Base-by-base conservation (phyloP, 2,113 vertebrate genomes). In the Entomyzon cyanotis region DNA sequence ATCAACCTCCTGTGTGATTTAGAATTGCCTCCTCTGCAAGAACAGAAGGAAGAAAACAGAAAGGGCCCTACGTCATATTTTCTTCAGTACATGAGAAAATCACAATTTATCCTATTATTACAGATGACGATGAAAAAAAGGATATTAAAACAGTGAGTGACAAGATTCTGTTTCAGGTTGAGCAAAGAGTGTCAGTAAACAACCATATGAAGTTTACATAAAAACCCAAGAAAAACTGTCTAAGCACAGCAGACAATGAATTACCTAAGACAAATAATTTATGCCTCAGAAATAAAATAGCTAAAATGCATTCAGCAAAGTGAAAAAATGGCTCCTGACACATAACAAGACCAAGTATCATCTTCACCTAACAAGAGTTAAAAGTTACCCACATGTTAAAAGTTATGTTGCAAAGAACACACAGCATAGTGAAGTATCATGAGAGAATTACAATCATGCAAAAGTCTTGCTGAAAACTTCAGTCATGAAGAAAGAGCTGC, bases 341-440 rank as follows among this genome's bases (percentile, higher is more conserved):
- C 21, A 42, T 28, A 46, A 64, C 18, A 94, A 56, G 35, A 50
- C 7, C 16, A 78, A 82, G 37, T 6, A 55, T 33, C 16, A 23
- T 59, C 39, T 63, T 93, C 33, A 64, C 7, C 15, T 16, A 35
- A 41, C 5, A 30, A 15, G 5, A 60, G 13, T 37, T 37, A 37
- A 37, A 37, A 37, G 37, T 37, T 37, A 37, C 37, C 37, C 37
- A 37, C 37, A 15, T 33, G 6, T 47, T 74, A 62, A n/a, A 82
- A 85, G 14, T 15, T 53, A 15, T 23, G 15, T 20, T 84, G 9
- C 42, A 67, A 70, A 11, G 46, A 81, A 44, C 10, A 28, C 11
- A 11, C 11, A 39, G 55, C 6, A 6, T 6, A 14, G 9, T 39
- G 23, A 9, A 41, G 8, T 6, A 25, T 24, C 1, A 2, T 23